Percentiles rank a stretch among this genome's conserved stretches.
These are phyloP conservation scores for Drosophila melanica DNA, from an alignment of 1,140 invertebrate genomes.

Conservation along the genomic window DNA sequence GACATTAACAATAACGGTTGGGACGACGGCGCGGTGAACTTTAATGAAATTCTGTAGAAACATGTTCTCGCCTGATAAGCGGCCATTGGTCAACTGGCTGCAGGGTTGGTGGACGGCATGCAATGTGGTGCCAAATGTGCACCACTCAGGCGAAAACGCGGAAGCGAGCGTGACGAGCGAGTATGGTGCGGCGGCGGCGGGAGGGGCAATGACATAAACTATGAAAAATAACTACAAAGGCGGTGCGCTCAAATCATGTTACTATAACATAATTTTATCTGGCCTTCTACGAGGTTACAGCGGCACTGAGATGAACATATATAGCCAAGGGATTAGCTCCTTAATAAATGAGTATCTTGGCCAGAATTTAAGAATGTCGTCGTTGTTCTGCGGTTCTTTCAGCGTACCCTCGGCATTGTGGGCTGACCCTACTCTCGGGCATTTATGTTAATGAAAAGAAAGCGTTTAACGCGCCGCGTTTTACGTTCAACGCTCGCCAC, in stretches of 20 bases:
- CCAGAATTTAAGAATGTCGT: conserved; percentile 5
- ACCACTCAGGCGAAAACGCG: conserved; percentile 70
- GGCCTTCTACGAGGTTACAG: not conserved
- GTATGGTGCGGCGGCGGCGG: too few species aligned
- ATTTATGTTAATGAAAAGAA: conserved; percentile 79
- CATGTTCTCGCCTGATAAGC: conserved; percentile 84
- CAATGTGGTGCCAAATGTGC: conserved; percentile 70
- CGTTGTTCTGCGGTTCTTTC: not conserved
- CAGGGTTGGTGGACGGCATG: conserved; percentile 43
- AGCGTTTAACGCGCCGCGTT: conserved; percentile 63
- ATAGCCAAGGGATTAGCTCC: conserved; percentile 23
- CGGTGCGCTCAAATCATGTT: conserved; percentile 64
- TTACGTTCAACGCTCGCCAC: conserved; percentile 21
- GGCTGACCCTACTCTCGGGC: conserved; percentile 49
- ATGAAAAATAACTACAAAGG: conserved; percentile 64
- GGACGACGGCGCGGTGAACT: conserved; percentile 30
- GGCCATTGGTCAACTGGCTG: conserved; percentile 76
- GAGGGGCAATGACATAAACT: conserved; percentile 36
- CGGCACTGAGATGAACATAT: conserved; percentile 5
- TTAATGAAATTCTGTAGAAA: conserved; percentile 82
- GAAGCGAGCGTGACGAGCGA: conserved; percentile 68
- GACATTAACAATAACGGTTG: conserved; percentile 55
- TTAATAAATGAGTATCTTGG: conserved; percentile 28
- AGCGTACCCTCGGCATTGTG: not conserved
- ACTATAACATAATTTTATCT: conserved; percentile 73